Evolutionary conservation across 2,888 invertebrate species (phyloP), one percentile per base, ranked within the genome.

Genomic region (Volucella inanis): DNA sequence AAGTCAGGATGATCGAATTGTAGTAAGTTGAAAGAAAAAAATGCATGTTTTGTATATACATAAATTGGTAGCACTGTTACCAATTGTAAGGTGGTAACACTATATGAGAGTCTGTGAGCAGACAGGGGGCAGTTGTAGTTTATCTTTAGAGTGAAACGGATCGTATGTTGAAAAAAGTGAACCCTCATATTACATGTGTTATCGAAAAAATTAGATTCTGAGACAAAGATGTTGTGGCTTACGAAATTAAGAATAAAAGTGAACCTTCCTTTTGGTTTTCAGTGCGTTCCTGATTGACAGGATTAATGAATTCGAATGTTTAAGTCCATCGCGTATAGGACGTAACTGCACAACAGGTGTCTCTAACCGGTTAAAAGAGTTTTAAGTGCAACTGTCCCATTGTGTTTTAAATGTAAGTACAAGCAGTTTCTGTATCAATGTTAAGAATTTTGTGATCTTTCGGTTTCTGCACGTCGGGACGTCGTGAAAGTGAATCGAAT

Each of bases 401-500:
- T 47, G 9, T 74, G 64, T 38, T 39, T 41, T 8, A 55, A 74
- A 11, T 74, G 55, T 9, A 43, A 72, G 39, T 62, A 72, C 38
- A 72, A 54, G 38, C 72, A 72, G n/a, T 45, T 45, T 18, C 49
- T 71, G 1, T 71, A 71, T 52, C 59, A 52, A 31, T 71, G 71
- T 8, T 18, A 10, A 12, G 4, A 45, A 8, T 67, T 55, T 45
- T 31, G 55, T 15, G 68, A 52, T 1, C 57, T 54, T n/a, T n/a
- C n/a, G n/a, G n/a, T n/a, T n/a, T n/a, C n/a, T n/a, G n/a, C n/a
- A n/a, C n/a, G n/a, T n/a, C n/a, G n/a, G n/a, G n/a, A n/a, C n/a
- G n/a, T n/a, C n/a, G n/a, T n/a, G n/a, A n/a, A n/a, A n/a, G n/a
- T n/a, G n/a, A n/a, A n/a, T n/a, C n/a, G n/a, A n/a, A n/a, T 64